A percentile compares a stretch with the other conserved stretches of the same genome.
Conservation (phyloP, 2,113 vertebrate species). For the Mustela nigripes region DNA sequence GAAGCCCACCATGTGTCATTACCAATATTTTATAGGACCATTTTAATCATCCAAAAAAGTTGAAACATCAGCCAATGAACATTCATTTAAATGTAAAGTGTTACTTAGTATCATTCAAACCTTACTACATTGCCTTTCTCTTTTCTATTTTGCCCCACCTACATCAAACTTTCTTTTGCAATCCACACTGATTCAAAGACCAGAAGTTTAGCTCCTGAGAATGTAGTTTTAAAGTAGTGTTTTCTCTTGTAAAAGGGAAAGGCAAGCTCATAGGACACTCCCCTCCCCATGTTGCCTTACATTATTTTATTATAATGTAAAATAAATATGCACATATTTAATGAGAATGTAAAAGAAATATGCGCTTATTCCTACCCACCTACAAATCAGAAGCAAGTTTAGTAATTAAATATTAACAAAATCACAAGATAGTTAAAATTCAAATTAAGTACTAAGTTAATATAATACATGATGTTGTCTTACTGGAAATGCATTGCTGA, state of each 20-base stretch:
- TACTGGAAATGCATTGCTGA: constrained; percentile 12
- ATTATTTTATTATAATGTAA: constrained; percentile 44
- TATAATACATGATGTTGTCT: constrained; percentile 19
- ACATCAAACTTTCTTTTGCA: background rate
- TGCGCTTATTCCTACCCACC: background rate
- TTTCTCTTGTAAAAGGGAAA: constrained; percentile 43
- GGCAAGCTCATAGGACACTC: background rate
- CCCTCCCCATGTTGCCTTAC: background rate
- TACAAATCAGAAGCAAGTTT: constrained; percentile 57
- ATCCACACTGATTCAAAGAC: background rate
- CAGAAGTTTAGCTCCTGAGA: background rate
- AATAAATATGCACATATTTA: constrained; percentile 53
- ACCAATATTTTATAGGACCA: background rate
- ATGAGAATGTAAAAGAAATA: constrained; percentile 56
- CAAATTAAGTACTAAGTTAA: constrained; percentile 71
- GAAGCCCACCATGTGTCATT: background rate
- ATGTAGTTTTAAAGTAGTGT: background rate
- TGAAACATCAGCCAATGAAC: background rate
- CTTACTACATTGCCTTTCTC: background rate
- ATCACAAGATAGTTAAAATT: constrained; percentile 69
- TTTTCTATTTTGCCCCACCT: background rate
- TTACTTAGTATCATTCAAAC: background rate
- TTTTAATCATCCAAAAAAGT: background rate
- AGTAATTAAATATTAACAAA: constrained; percentile 60
- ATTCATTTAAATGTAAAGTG: background rate